These are phyloP conservation scores for Nebria salina DNA, from an alignment of 2,888 invertebrate genomes.

Conservation along the genomic window DNA sequence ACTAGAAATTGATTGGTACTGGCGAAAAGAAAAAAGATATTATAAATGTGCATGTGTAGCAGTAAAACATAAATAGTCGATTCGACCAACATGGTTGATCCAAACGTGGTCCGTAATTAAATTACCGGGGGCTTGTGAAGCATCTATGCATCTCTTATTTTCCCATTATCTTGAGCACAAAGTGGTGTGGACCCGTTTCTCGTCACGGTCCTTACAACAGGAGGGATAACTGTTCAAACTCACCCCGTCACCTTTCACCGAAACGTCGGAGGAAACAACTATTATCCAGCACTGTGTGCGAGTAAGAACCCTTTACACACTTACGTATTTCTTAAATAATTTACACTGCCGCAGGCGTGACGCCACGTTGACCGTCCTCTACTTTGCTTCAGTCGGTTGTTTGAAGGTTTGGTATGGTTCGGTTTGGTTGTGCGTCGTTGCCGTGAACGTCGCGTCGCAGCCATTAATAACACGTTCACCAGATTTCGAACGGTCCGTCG, in stretches of 20 bases:
- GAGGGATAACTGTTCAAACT: conserved; percentile 1
- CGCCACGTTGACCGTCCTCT: conserved; percentile 8
- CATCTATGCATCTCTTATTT: conserved; percentile 40
- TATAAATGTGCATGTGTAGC: background rate
- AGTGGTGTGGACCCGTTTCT: conserved; percentile 10
- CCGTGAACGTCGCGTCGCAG: conserved; percentile 13
- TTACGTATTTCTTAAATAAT: conserved; percentile 42
- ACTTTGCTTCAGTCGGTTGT: background rate
- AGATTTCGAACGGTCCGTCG: conserved; percentile 31
- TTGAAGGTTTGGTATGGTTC: background rate
- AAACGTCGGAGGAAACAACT: background rate
- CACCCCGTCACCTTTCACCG: background rate
- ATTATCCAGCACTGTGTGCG: conserved; percentile 3
- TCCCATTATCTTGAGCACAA: conserved; percentile 44
- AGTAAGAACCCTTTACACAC: conserved; percentile 11
- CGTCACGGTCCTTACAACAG: conserved; percentile 22
- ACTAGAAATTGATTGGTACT: no score
- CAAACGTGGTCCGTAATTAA: conserved; percentile 33
- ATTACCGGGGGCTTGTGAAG: conserved; percentile 34
- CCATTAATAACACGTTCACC: conserved; percentile 46
- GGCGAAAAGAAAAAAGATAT: background rate
- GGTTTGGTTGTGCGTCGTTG: background rate
- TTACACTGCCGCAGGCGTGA: conserved; percentile 20
- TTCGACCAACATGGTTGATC: background rate
- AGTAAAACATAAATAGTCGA: background rate